Conservation (phyloP, 2,113 vertebrate species). For the Regulus satrapa region DNA sequence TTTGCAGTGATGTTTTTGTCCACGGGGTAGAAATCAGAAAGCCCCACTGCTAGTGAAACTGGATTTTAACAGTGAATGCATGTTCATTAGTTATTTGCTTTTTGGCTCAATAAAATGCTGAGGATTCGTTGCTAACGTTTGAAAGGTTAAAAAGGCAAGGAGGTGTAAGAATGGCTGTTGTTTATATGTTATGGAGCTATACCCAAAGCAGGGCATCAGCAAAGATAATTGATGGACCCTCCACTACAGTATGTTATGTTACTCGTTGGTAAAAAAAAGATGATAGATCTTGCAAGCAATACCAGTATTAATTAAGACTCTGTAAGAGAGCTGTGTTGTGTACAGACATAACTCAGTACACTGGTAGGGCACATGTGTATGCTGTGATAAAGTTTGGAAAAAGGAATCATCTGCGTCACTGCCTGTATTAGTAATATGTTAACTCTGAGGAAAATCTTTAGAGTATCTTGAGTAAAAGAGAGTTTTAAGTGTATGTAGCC, state of each 20-base stretch:
- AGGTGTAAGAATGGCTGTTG: not conserved
- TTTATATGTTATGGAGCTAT: not conserved
- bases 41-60: not conserved
- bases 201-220: not conserved
- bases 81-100: not conserved
- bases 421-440: not conserved
- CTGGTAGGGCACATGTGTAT: accelerated
- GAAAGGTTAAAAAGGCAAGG: not conserved
- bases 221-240: not conserved
- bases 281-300: not conserved
- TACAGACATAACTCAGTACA: not conserved
- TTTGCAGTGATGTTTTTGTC: not conserved
- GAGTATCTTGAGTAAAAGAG: not conserved
- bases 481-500: not conserved
- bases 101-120: not conserved
- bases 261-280: not conserved
- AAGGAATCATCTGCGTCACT: not conserved
- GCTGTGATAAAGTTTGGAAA: not conserved
- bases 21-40: not conserved
- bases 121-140: not conserved
- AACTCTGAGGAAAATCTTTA: not conserved
- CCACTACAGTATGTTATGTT: not conserved
- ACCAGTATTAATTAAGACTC: not conserved
- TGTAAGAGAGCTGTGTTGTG: not conserved
- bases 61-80: not conserved